Base-by-base conservation (phyloP, 2,113 vertebrate species). In the Pan paniscus region DNA sequence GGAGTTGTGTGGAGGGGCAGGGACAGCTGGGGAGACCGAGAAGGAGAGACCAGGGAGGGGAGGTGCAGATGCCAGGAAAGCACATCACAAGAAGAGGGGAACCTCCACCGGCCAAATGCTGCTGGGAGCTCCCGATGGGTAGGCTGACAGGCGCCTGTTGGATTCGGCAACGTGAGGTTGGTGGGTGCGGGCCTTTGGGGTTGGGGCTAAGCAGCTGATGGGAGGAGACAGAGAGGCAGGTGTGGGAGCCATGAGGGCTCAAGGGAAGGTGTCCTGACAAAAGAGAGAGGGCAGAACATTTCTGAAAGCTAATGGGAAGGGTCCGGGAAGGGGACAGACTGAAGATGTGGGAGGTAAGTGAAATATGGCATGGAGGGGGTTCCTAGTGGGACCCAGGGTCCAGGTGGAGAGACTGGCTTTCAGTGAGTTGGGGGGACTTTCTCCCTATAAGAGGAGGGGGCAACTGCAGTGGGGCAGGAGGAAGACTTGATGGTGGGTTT, bases 391-490 rank as follows among this genome's bases (percentile, higher is more conserved):
- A 18, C 8, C 22, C 35, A 11, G 48, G 22, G 4, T 67, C 32
- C 27, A 5, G 1, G 52, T 2, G 22, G 22, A 55, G 38, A 67
- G 22, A 12, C 8, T 1, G 6, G 70, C 32, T 8, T 32, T 64
- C 9, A 0, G 18, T 2, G 22, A 30, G 2, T 35, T 9, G 3
- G 5, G 55, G 12, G 17, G 0, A 13, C 6, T 43, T 43, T 40
- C 38, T n/a, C 27, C 22, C 5, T 40, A 11, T 27, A 16, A 16
- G 25, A 40, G 4, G 57, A 23, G 88, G 75, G 46, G 25, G 14
- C 18, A 43, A 6, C 2, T 7, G 14, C 30, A 10, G 43, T 0
- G 18, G 2, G 1, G 30, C 40, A 3, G 1, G 46, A 55, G 55
- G 38, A 64, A 43, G 43, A 9, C 5, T 0, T 3, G 57, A 12